Base-by-base conservation (phyloP, 2,797 vertebrate genomes). In the Alosa sapidissima region DNA sequence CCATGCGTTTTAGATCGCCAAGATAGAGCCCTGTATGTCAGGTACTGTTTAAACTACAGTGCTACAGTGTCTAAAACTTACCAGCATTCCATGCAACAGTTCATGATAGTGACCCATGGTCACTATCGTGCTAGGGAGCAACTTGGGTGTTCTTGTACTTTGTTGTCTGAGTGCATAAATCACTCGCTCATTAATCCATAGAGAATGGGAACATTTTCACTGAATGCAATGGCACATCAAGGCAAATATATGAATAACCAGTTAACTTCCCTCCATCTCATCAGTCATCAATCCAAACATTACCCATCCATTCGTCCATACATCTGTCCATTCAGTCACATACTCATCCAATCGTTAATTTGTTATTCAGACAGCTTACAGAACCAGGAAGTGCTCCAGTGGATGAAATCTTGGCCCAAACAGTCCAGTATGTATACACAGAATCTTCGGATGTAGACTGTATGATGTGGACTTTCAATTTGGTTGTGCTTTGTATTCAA, bases 361-460 rank as follows among this genome's bases (percentile, higher is more conserved):
- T 96, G 95, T 96, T 94, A 95, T 95, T 95, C 96, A 96, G 96
- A 96, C 95, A 96, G 93, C 90, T 91, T 90, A 95, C 93, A 96
- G 95, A 96, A 96, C 94, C 93, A 94, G 81, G 94, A 95, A 93
- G 96, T 96, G 94, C 93, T 96, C 94, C 95, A 96, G 95, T 96
- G 96, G 96, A 96, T 96, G 95, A 96, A 95, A 96, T 94, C 96
- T 92, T 96, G 96, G 95, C 96, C 96, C 93, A 96, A 93, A 95
- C 89, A 91, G 88, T 93, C 94, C 95, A 95, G 95, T 96, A 96
- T 96, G 95, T 96, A 96, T 96, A 88, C 86, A 85, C 87, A 93
- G 88, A 89, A 89, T 91, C 90, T 91, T 47, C 16, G 19, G 7
- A 72, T 36, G 33, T 11, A 72, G 28, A 41, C 33, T 72, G 1